Percentiles rank a stretch among this genome's conserved stretches.
Conservation (phyloP, 1,140 invertebrate species). For the Halesus radiatus region DNA sequence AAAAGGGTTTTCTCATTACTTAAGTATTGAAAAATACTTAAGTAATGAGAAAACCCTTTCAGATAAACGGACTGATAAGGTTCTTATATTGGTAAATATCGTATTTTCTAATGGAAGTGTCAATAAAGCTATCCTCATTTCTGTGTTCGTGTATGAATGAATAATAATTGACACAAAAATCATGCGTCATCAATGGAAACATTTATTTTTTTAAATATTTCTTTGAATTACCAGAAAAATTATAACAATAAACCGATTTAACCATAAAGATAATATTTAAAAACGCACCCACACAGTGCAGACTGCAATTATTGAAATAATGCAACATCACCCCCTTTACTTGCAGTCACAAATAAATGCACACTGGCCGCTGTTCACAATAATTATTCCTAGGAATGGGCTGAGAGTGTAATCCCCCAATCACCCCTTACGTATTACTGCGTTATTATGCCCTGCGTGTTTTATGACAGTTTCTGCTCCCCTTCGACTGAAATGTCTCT, state of each 20-base stretch:
- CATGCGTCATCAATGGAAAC: too few species aligned
- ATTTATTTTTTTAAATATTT: too few species aligned
- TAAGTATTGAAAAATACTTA: too few species aligned
- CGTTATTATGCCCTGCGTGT: not conserved
- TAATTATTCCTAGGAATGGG: not conserved
- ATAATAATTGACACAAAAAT: too few species aligned
- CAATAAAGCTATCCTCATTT: too few species aligned
- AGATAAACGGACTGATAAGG: too few species aligned
- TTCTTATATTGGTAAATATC: too few species aligned
- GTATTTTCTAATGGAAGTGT: too few species aligned
- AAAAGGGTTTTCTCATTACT: too few species aligned
- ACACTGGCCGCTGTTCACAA: not conserved
- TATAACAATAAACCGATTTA: not conserved
- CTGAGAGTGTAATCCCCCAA: not conserved
- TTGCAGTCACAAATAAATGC: not conserved
- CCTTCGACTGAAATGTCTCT: not conserved
- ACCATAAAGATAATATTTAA: not conserved
- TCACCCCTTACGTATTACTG: too few species aligned
- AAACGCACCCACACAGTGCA: not conserved
- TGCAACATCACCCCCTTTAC: not conserved
- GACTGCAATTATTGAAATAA: slow-evolving; percentile 4
- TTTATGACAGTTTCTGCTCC: not conserved
- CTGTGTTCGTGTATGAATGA: too few species aligned
- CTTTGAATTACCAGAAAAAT: not conserved
- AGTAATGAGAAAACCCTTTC: too few species aligned